These are phyloP conservation scores for Emydoidea blandingii DNA, from an alignment of 2,797 vertebrate genomes.

Conservation along the genomic window DNA sequence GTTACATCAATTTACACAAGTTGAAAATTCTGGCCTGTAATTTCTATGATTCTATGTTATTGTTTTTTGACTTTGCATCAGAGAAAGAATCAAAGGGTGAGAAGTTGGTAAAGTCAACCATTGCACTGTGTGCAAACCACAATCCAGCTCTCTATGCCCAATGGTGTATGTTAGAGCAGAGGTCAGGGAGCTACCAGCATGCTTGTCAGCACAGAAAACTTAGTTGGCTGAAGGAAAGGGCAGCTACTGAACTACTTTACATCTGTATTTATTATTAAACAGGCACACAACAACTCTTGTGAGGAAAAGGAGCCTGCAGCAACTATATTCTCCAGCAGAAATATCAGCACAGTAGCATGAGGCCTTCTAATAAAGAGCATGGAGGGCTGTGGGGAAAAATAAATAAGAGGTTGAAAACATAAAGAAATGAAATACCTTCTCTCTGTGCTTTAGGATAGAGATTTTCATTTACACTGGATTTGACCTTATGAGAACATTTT, in stretches of 20 bases:
- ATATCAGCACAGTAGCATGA: conserved; percentile 27
- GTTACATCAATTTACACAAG: background rate
- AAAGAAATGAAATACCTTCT: conserved; percentile 52
- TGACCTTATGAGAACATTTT: conserved; percentile 71
- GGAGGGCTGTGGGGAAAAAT: conserved; percentile 42
- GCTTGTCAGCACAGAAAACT: conserved; percentile 43
- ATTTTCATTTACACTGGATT: conserved; percentile 59
- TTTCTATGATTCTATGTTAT: background rate
- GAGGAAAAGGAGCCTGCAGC: conserved; percentile 41
- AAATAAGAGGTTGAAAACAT: conserved; percentile 55
- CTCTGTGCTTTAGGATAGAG: conserved; percentile 59
- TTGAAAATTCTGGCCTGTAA: conserved; percentile 27
- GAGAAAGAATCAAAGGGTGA: background rate
- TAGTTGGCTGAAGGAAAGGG: conserved; percentile 55
- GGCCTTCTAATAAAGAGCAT: conserved; percentile 38
- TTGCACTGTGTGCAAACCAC: conserved; percentile 3
- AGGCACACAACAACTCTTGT: background rate
- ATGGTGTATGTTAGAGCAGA: background rate
- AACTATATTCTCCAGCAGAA: conserved; percentile 23
- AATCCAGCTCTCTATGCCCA: conserved; percentile 17
- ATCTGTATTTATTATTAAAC: conserved; percentile 43
- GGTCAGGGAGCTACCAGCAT: conserved; percentile 18
- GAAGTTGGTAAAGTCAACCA: background rate
- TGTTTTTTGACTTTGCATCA: background rate
- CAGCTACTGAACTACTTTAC: conserved; percentile 32